phyloP scores from a whole-genome alignment of 2,113 vertebrate species.

The Loxodonta africana region DNA sequence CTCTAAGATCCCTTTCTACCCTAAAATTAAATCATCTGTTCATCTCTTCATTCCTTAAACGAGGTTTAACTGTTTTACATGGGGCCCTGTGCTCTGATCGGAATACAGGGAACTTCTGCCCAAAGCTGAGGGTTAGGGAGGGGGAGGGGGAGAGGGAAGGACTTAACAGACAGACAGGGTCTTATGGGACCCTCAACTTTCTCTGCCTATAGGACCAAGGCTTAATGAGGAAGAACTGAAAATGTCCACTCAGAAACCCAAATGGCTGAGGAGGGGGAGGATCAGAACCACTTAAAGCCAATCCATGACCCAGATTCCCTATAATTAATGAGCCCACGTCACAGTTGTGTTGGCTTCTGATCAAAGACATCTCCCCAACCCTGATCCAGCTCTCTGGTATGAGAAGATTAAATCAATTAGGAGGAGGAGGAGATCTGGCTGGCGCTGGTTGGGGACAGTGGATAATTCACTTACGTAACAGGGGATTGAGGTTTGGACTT shows the following conservation, averaged over 20 bases:
- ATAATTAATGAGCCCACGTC: slow-evolving; percentile 80
- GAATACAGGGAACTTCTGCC: slow-evolving; percentile 45
- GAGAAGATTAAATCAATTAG: slow-evolving; percentile 87
- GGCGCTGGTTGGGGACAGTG: slow-evolving; percentile 73
- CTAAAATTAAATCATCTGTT: slow-evolving; percentile 45
- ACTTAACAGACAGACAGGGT: neutral
- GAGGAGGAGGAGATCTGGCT: slow-evolving; percentile 79
- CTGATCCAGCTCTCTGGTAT: slow-evolving; percentile 73
- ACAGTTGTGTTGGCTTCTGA: slow-evolving; percentile 72
- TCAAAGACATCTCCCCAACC: slow-evolving; percentile 76
- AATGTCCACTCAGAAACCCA: slow-evolving; percentile 52
- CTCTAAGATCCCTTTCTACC: neutral
- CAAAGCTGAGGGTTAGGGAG: neutral
- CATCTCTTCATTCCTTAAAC: slow-evolving; percentile 39
- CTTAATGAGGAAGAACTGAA: slow-evolving; percentile 40
- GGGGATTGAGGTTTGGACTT: slow-evolving; percentile 75
- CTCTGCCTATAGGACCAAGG: neutral
- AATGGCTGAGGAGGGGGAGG: slow-evolving; percentile 39
- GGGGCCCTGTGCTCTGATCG: slow-evolving; percentile 5
- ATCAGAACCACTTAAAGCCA: slow-evolving; percentile 68
- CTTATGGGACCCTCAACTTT: neutral
- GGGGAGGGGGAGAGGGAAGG: neutral
- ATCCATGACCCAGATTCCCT: slow-evolving; percentile 80
- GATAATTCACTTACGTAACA: slow-evolving; percentile 85
- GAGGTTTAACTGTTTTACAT: neutral